Conservation (phyloP, 2,888 invertebrate genomes). For the Dasysyrphus tricinctus region DNA sequence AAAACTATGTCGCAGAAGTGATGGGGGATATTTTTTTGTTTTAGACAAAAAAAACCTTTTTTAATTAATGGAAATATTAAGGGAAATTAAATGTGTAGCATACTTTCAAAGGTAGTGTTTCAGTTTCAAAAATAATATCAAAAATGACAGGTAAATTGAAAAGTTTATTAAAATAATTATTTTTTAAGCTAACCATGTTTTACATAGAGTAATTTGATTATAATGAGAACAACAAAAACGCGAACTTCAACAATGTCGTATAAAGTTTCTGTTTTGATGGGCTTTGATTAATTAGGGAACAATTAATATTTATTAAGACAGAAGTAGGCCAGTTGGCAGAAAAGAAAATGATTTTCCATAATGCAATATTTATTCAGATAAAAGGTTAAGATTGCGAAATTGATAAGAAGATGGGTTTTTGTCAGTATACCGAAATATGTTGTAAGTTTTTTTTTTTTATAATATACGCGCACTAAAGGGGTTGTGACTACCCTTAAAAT, state of each 20-base stretch:
- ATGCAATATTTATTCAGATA: background rate
- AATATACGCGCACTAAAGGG: too few relatives aligned
- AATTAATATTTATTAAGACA: background rate
- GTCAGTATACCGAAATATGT: too few relatives aligned
- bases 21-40: slow-evolving; percentile 50
- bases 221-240: slow-evolving; percentile 36
- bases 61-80: slow-evolving; percentile 55
- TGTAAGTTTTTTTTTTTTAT: too few relatives aligned
- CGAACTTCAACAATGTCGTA: slow-evolving; percentile 4
- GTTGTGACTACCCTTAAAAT: too few relatives aligned
- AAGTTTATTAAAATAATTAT: slow-evolving; percentile 39
- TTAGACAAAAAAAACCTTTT: slow-evolving; percentile 51
- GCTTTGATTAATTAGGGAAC: slow-evolving; percentile 1
- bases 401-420: too few relatives aligned
- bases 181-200: slow-evolving; percentile 18
- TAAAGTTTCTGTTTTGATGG: background rate
- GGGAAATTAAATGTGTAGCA: slow-evolving; percentile 17
- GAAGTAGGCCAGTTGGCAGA: background rate
- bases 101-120: slow-evolving; percentile 19
- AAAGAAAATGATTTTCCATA: background rate
- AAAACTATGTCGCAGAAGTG: slow-evolving; percentile 53
- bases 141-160: slow-evolving; percentile 50
- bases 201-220: slow-evolving; percentile 46
- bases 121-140: slow-evolving; percentile 6
- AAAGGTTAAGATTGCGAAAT: background rate